These are phyloP conservation scores for Heliconius ethilla DNA, from an alignment of 2,888 invertebrate species.

Conservation along the genomic window DNA sequence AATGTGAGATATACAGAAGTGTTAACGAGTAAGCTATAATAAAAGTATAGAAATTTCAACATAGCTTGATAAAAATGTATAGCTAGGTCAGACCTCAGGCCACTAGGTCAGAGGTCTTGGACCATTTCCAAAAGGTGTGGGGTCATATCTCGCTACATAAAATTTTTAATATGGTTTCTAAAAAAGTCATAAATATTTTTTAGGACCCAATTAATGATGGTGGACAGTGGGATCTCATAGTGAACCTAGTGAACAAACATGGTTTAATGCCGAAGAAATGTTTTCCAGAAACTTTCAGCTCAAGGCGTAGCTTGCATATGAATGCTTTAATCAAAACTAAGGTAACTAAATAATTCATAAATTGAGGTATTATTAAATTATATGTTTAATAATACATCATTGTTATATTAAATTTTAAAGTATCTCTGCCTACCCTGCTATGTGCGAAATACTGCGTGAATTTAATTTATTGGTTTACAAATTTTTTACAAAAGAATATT, in stretches of 20 bases:
- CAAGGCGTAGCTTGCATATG: slow-evolving; percentile 88
- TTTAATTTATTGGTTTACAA: neutral
- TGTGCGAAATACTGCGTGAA: no score
- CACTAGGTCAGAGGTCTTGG: no score
- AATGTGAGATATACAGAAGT: no score
- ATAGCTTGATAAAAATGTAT: no score
- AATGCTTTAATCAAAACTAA: slow-evolving; percentile 91
- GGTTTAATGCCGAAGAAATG: slow-evolving; percentile 94
- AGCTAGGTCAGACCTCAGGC: no score
- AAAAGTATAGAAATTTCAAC: no score
- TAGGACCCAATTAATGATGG: slow-evolving; percentile 92
- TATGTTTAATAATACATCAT: neutral
- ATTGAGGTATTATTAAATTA: neutral
- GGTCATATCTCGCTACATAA: neutral
- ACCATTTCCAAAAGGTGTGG: no score
- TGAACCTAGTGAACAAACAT: slow-evolving; percentile 92
- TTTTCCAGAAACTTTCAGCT: slow-evolving; percentile 91
- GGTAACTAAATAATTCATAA: slow-evolving; percentile 66
- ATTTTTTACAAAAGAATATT: slow-evolving; percentile 45
- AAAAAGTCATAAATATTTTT: neutral
- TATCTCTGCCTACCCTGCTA: no score
- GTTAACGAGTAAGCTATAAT: no score
- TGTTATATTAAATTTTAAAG: neutral
- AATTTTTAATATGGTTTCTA: neutral
- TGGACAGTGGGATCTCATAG: slow-evolving; percentile 96